Evolutionary conservation across 2,888 invertebrate species (phyloP), one percentile per base, ranked within the genome.

Genomic region (Aproaerema taeniolella): DNA sequence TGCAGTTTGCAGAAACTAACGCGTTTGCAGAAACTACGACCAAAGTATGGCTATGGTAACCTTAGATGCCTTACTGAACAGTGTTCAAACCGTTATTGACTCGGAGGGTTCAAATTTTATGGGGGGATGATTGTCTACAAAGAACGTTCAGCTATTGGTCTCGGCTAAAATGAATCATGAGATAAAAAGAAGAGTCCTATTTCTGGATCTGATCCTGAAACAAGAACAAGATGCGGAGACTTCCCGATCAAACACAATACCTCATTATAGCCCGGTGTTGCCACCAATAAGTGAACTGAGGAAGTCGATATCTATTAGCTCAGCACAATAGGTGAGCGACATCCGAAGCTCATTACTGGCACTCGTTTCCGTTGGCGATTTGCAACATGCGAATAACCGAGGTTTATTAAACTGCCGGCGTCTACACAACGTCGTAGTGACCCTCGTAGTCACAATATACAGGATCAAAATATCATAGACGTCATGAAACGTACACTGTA

Each of bases 271-370:
- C 46, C 64, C 63, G 62, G 56, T 63, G 73, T 68, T 67, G 58
- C 76, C 73, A 77, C 67, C 74, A 68, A 65, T 57, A 58, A 60
- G 67, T 73, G 69, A 67, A 75, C 75, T 76, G 65, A 85, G 85
- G 85, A 86, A 85, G 85, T 83, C 81, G 65, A 82, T 81, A 85
- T 83, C 83, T 85, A 85, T 85, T 83, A 83, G 82, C 79, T 67
- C 53, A 63, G 76, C 79, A 86, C 85, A 86, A 86, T 86, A 85
- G 85, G 78, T 81, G 81, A 83, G 81, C 82, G 83, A 83, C 80
- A 85, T 86, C 85, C 85, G 85, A 85, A 83, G 80, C 85, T 83
- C 85, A 81, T 86, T 86, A 83, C 74, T 76, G 74, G 64, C 61
- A 62, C 74, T 72, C 76, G 67, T 82, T 85, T 86, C 85, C 85